phyloP scores from a whole-genome alignment of 2,797 vertebrate genomes.

The Cryptoprocta ferox region DNA sequence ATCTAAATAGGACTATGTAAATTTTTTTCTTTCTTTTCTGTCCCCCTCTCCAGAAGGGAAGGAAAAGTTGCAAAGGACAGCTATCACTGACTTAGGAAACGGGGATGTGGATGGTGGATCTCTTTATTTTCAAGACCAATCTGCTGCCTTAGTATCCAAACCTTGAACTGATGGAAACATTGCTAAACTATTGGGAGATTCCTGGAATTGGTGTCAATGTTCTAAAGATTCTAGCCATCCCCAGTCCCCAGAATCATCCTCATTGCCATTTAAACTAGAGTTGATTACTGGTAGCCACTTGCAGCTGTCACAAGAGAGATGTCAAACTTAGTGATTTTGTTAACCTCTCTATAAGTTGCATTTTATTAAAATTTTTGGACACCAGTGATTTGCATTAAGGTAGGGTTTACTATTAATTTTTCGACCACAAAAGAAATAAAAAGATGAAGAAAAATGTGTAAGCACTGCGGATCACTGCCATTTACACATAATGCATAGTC shows the following conservation, averaged over 20 bases:
- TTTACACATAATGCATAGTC: not conserved
- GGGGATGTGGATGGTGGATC: fast-evolving
- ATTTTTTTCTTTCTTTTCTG: too few relatives aligned
- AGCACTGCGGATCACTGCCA: not conserved
- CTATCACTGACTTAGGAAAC: not conserved
- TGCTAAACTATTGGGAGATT: not conserved
- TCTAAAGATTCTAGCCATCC: not conserved
- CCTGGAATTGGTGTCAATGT: not conserved
- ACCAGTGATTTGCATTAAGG: not conserved
- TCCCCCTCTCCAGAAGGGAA: not conserved
- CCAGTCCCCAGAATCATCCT: not conserved
- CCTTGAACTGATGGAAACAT: not conserved
- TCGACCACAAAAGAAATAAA: not conserved
- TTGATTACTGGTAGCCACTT: not conserved
- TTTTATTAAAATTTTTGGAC: slow-evolving; percentile 13
- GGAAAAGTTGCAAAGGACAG: not conserved
- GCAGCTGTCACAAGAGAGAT: not conserved
- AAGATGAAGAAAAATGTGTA: not conserved
- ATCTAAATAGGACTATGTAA: not conserved
- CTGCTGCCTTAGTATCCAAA: not conserved
- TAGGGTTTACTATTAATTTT: not conserved
- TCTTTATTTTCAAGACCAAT: not conserved
- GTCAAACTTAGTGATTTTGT: not conserved
- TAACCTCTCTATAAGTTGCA: not conserved
- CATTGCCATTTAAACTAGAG: not conserved